Evolutionary conservation across 23 tunicate genomes (phyloP).

Genomic region (Styela plicata): DNA sequence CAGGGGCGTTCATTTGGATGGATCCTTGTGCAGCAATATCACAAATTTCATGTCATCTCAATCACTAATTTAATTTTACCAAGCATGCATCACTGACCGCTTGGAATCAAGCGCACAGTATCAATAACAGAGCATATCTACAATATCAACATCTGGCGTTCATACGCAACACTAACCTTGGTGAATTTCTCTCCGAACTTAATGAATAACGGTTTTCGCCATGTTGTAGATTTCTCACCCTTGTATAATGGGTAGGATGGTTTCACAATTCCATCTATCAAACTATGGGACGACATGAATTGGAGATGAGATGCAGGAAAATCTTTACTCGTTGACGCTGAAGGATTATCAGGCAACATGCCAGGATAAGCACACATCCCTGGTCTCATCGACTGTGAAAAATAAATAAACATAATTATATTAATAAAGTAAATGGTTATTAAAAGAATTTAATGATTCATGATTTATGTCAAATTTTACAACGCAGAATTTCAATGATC

Average conservation of each 20-base stretch:
- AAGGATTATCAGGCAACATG: constrained; percentile 15
- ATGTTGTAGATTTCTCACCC: background rate
- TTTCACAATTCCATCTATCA: background rate
- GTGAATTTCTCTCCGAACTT: background rate
- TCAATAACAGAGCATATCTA: too few relatives aligned
- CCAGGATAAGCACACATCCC: constrained; percentile 34
- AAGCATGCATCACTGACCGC: too few relatives aligned
- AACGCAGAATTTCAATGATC: too few relatives aligned
- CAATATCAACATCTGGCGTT: too few relatives aligned
- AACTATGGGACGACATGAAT: constrained; percentile 2
- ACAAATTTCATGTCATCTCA: too few relatives aligned
- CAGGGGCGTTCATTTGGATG: too few relatives aligned
- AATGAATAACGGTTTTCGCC: background rate
- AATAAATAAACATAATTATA: background rate
- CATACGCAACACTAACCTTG: constrained; percentile 9
- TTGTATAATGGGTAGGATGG: constrained; percentile 12
- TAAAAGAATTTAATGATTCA: too few relatives aligned
- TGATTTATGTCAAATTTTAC: too few relatives aligned
- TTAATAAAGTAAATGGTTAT: too few relatives aligned
- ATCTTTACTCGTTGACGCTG: constrained; percentile 24
- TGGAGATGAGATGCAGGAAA: background rate
- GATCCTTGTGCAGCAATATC: background rate
- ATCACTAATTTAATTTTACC: background rate
- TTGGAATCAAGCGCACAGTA: too few relatives aligned
- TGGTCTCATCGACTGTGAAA: constrained; percentile 8